phyloP scores from a whole-genome alignment of 2,888 invertebrate species.

The Drosophila pseudotakahashii region DNA sequence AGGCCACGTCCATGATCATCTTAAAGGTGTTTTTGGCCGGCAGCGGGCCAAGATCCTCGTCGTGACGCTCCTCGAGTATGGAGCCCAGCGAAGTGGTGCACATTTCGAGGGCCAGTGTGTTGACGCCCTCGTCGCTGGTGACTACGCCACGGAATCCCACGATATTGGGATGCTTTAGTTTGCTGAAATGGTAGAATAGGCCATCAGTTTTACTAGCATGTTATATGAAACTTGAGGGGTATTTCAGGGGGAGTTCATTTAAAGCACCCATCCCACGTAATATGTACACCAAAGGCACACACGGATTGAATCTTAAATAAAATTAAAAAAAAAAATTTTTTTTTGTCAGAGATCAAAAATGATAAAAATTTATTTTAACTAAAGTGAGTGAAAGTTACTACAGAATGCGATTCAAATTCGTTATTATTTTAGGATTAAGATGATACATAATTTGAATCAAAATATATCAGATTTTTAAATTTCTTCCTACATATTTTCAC shows the following conservation, averaged over 20 bases:
- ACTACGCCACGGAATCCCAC: slow-evolving; percentile 89
- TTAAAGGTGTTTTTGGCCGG: slow-evolving; percentile 87
- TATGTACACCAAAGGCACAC: not conserved
- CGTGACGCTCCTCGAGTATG: slow-evolving; percentile 88
- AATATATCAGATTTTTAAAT: too few species aligned
- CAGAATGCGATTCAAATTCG: too few species aligned
- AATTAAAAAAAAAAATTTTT: too few species aligned
- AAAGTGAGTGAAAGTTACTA: too few species aligned
- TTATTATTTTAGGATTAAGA: too few species aligned
- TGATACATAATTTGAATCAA: too few species aligned
- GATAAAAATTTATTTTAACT: too few species aligned
- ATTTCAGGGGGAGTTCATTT: not conserved
- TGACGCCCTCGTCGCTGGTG: slow-evolving; percentile 78
- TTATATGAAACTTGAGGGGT: not conserved
- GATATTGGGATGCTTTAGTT: slow-evolving; percentile 91
- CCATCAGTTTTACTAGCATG: not conserved
- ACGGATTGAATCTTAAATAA: too few species aligned
- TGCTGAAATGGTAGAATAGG: slow-evolving; percentile 64
- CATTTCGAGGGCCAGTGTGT: slow-evolving; percentile 92
- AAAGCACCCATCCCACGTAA: not conserved
- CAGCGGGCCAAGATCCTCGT: slow-evolving; percentile 86
- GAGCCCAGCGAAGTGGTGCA: slow-evolving; percentile 90
- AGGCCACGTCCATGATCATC: slow-evolving; percentile 88
- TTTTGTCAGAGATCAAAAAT: too few species aligned
- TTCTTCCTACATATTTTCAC: too few species aligned